phyloP scores from a whole-genome alignment of 2,113 vertebrate species.

The Gnathonemus longibarbis region DNA sequence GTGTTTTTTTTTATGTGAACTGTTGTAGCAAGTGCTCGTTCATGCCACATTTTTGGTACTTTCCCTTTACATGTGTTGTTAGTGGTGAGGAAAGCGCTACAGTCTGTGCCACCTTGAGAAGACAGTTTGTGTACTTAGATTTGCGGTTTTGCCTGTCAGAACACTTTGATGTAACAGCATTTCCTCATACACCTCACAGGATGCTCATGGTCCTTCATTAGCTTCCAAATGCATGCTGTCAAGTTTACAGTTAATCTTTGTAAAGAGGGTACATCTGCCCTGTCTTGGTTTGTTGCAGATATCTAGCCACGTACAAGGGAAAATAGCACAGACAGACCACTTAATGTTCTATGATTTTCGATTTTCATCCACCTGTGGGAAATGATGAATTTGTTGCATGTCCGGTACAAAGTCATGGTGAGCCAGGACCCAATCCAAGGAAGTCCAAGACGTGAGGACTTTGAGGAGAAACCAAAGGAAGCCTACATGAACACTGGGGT shows the following conservation, averaged over 20 bases:
- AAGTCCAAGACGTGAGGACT: background rate
- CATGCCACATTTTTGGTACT: background rate
- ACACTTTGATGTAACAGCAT: conserved; percentile 50
- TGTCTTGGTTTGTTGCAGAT: conserved; percentile 39
- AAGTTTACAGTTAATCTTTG: conserved; percentile 54
- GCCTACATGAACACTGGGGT: background rate
- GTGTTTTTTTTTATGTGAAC: background rate
- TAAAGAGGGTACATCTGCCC: conserved; percentile 45
- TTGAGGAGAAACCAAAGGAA: background rate
- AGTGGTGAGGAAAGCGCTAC: background rate
- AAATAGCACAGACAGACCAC: background rate
- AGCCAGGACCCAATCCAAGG: background rate
- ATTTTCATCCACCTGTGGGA: background rate
- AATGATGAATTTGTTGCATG: background rate
- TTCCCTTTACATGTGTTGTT: background rate
- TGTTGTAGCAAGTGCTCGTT: background rate
- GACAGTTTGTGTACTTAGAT: conserved; percentile 48
- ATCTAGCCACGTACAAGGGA: background rate
- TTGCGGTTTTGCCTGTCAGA: conserved; percentile 24
- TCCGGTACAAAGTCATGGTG: background rate
- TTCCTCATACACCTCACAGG: conserved; percentile 54
- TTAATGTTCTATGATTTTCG: background rate
- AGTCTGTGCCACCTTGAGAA: conserved; percentile 23
- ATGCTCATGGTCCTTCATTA: conserved; percentile 56
- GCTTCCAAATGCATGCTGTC: conserved; percentile 18